Base-by-base conservation (phyloP, 2,797 vertebrate species). In the Acipenser oxyrinchus region DNA sequence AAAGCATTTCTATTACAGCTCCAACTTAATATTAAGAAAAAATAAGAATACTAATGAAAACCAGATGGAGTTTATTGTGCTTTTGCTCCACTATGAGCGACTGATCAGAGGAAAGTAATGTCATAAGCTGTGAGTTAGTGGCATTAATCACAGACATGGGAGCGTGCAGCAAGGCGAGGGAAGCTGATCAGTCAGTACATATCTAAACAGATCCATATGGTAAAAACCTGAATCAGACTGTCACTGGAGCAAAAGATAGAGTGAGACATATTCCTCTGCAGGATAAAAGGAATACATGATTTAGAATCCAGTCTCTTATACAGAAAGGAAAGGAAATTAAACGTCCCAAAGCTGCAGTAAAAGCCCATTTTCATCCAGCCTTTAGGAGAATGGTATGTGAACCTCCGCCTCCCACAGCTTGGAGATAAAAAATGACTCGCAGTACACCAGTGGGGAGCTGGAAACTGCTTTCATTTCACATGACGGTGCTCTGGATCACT, bases 141-240 rank as follows among this genome's bases (percentile, higher is more conserved):
- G 65, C 60, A 72, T 59, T 68, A 74, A 72, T 76, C 75, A 68
- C 62, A 15, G 11, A 66, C n/a, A 63, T 53, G 71, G 67, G 63
- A 68, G 13, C 48, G 74, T 64, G 49, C 49, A 61, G 51, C 55
- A 73, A 67, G 63, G 49, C 70, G 68, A 64, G 57, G 37, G 53
- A 61, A 60, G 68, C 59, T 3, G 68, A 48, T 68, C 77, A 77
- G 74, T 77, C 76, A 75, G 76, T 76, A 72, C 10, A 71, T 68
- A 52, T 52, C 71, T 81, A 81, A 83, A 67, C 76, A 82, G 66
- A 83, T 65, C 75, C 84, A 85, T 78, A 82, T 86, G 81, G 76
- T 68, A 65, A 10, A 48, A 71, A 68, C 68, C 64, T 57, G 63
- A 65, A 12, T 68, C 53, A 60, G 61, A 12, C 65, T 58, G 1